Evolutionary conservation across 2,113 vertebrate species (phyloP).

Genomic region (Oriolus oriolus): DNA sequence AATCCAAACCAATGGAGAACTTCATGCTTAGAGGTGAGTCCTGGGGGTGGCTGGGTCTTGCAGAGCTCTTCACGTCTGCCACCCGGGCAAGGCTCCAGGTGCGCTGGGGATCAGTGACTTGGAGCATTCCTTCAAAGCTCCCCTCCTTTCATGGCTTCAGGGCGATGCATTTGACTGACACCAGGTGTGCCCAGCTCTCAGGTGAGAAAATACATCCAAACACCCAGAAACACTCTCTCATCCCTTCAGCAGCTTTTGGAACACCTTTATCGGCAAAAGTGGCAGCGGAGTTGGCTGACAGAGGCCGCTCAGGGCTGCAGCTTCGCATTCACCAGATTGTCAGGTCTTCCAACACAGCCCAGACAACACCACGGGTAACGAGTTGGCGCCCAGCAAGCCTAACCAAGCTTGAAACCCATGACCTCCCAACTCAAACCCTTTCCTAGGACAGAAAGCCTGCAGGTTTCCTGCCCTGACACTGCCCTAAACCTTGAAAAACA

Average conservation of each 20-base stretch:
- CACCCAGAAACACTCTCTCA: background rate
- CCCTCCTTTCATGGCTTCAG: background rate
- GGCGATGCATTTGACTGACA: background rate
- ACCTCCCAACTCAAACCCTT: background rate
- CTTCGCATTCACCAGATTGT: background rate
- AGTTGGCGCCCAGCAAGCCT: background rate
- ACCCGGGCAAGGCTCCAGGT: background rate
- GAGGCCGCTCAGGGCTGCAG: background rate
- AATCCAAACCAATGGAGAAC: background rate
- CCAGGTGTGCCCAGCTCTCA: background rate
- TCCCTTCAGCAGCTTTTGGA: background rate
- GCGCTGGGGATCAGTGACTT: background rate
- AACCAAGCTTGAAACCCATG: background rate
- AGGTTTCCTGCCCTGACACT: background rate
- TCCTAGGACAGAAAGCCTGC: background rate
- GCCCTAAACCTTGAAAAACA: background rate
- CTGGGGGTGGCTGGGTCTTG: background rate
- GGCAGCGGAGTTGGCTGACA: rapidly evolving
- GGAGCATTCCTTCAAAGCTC: background rate
- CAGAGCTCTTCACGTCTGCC: background rate
- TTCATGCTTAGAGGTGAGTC: background rate
- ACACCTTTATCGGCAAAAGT: background rate
- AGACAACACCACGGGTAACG: rapidly evolving
- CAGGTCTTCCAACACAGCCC: background rate
- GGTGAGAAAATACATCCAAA: background rate